Evolutionary conservation across 2,888 invertebrate genomes (phyloP), one percentile per base, ranked within the genome.

Genomic region (Nomada hirtipes): DNA sequence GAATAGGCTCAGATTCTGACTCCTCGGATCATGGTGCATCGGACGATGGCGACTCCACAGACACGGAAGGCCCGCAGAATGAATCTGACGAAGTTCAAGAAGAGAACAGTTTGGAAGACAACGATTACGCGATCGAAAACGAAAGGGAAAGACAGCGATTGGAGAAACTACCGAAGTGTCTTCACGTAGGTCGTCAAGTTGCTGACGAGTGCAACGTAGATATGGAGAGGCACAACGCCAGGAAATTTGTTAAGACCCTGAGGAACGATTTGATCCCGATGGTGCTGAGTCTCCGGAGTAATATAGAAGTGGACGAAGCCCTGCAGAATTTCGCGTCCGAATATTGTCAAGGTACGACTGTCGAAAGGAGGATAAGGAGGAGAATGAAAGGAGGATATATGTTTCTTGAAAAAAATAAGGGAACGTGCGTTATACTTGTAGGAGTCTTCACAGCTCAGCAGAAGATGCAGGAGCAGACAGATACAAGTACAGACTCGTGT

Each of bases 251-350:
- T 0, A 96, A 96, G 90, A 97, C 97, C 0, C 92, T 98, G 36
- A 96, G 96, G 82, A 95, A 95, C 81, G 96, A 97, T 77, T 94
- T 98, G 57, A 94, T 98, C 15, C 98, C 98, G 0, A 96, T 97
- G 91, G 94, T 98, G 2, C 93, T 97, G 63, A 95, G 96, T 36
- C 94, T 98, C 1, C 95, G 97, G 83, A 97, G 97, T 86, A 97
- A 97, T 75, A 97, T 98, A 86, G 98, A 98, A 94, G 97, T 98
- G 29, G 98, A 99, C 91, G 98, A 98, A 93, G 97, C 97, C 0
- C 95, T 99, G 93, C 98, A 98, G 94, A 97, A 97, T 92, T 98
- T 98, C 91, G 97, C 98, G 1, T 98, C 98, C 0, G 96, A 97
- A 83, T 98, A 98, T 89, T 98, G 98, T 93, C 97, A 98, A 94